Base-by-base conservation (phyloP, 2,113 vertebrate species). In the Plestiodon gilberti region DNA sequence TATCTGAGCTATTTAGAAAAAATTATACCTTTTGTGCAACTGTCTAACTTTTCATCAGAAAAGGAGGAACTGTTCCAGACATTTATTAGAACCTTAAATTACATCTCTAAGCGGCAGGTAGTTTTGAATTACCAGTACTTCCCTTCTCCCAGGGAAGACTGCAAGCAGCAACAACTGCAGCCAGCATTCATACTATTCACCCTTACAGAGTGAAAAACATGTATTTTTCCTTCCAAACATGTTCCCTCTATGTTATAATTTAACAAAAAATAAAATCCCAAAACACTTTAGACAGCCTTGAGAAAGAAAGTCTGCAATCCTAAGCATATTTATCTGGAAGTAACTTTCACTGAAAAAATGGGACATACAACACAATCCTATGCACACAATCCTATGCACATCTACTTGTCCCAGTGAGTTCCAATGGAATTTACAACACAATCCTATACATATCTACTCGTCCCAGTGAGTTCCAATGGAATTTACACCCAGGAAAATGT, bases 161-260 rank as follows among this genome's bases (percentile, higher is more conserved):
- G 52, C 52, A 85, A 78, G 67, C 65, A 70, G 20, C 59, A 70
- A 43, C 64, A 0, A 52, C 71, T 67, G 71, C 6, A 77, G 67
- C 28, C 48, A 75, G 83, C 84, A 15, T 75, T 14, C 65, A 35
- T 40, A 74, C 69, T 74, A 38, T 40, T 71, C 81, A 90, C 1
- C 57, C 79, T 86, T 89, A 78, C 84, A 81, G 7, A 55, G 18
- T n/a, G 25, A 78, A 30, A 81, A 84, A 64, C 23, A 52, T 78
- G 48, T 55, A 55, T 8, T 48, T 77, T 76, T 52, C 18, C 25
- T 69, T 40, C 81, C 23, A 38, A 64, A 79, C 71, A 77, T 70
- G 78, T 62, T n/a, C 52, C 80, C 6, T 10, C 52, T 30, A 81
- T 35, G 76, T 86, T 22, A 22, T 89, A 73, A 38, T 89, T 30